phyloP scores from a whole-genome alignment of 2,888 invertebrate genomes.

The Dorcus hopei region DNA sequence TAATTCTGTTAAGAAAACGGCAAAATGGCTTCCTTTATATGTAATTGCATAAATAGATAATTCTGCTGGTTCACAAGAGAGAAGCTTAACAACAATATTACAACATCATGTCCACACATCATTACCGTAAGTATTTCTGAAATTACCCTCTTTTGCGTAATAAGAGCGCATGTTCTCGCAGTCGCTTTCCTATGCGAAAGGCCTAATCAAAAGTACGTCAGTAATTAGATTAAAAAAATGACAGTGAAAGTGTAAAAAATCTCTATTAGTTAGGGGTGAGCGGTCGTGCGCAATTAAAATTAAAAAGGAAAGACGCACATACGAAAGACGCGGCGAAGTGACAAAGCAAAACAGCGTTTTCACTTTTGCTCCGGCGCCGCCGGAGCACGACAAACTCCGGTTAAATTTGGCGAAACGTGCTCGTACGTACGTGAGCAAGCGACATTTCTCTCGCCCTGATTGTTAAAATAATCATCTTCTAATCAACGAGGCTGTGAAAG shows the following conservation, averaged over 20 bases:
- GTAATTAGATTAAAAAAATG: constrained; percentile 7
- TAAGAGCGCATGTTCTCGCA: not conserved
- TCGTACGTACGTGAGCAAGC: constrained; percentile 1
- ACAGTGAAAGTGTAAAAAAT: constrained; percentile 7
- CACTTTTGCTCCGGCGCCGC: constrained; percentile 19
- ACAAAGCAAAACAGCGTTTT: constrained; percentile 21
- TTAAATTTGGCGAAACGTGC: not conserved
- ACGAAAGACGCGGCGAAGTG: constrained; percentile 20
- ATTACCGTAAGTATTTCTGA: no score
- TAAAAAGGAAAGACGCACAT: constrained; percentile 11
- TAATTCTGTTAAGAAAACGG: no score
- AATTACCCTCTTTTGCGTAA: no score
- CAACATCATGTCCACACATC: no score
- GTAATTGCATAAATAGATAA: no score
- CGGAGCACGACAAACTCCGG: not conserved
- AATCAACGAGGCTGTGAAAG: constrained; percentile 35
- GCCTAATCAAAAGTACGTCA: constrained; percentile 3
- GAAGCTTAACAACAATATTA: no score
- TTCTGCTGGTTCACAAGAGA: no score
- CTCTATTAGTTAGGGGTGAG: not conserved
- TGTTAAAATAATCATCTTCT: constrained; percentile 28
- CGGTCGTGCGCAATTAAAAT: constrained; percentile 14
- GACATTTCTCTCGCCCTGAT: constrained; percentile 21
- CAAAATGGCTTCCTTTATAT: no score
- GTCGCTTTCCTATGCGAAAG: not conserved